Evolutionary conservation across 2,113 vertebrate genomes (phyloP).

Genomic region (Odobenus rosmarus): DNA sequence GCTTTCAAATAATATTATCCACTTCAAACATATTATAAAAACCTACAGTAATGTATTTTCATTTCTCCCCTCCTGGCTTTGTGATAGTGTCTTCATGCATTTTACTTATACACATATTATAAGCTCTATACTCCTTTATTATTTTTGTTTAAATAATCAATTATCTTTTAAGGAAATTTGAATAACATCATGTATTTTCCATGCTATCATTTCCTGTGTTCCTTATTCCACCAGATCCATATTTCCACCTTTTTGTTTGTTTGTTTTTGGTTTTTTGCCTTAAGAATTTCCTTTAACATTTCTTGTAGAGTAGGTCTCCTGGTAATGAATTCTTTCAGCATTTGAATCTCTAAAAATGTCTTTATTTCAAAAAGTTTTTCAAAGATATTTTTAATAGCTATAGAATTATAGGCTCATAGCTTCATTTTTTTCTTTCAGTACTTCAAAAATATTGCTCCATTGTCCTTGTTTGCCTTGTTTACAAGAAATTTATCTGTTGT

Average conservation of each 20-base stretch:
- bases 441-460: not conserved
- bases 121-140: not conserved
- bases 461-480: not conserved
- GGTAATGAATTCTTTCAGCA: not conserved
- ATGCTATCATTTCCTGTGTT: not conserved
- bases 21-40: not conserved
- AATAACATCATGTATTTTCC: not conserved
- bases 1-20: not conserved
- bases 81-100: not conserved
- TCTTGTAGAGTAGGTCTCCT: not conserved
- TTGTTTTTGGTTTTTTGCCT: not conserved
- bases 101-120: not conserved
- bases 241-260: not conserved
- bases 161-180: not conserved
- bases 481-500: not conserved
- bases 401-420: not conserved
- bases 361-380: not conserved
- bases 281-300: not conserved
- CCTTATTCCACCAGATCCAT: not conserved
- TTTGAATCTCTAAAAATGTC: not conserved
- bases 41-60: not conserved
- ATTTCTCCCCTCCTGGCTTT: not conserved
- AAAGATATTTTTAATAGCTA: conserved; percentile 22
- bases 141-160: not conserved
- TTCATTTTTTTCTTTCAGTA: not conserved